Base-by-base conservation (phyloP, 2,797 vertebrate genomes). In the Martes flavigula region DNA sequence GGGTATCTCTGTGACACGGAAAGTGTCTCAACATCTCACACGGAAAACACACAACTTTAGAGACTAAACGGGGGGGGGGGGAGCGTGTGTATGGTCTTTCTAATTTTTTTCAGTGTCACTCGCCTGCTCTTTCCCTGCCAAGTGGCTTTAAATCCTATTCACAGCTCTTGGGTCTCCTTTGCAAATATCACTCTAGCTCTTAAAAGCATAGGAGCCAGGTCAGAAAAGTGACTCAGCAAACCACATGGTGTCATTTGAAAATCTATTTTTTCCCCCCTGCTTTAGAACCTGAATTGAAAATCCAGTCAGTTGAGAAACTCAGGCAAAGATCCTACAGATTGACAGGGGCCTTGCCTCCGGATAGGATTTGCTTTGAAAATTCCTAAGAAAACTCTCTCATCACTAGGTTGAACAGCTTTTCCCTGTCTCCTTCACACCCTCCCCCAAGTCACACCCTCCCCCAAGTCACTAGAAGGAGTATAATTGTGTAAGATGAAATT, bases 161-260 rank as follows among this genome's bases (percentile, higher is more conserved):
- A 97, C 93, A 96, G 84, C 51, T 89, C 95, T 87, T 83, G 92
- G 77, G 82, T 97, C 86, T 97, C 85, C 77, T 97, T 97, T 92
- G 96, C 72, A 97, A 97, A 96, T 91, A 94, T 90, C 96, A 93
- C 84, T 96, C 58, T 54, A 97, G 97, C 72, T 97, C 93, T 97
- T 97, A 94, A 97, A 97, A 97, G 94, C 93, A 54, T 46, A 96
- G 78, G 66, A 97, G 94, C 73, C 94, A 89, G 90, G 92, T 97
- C 87, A 97, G 87, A 98, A 97, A 97, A 94, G 97, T 98, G 98
- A 98, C 95, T 98, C 97, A 98, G 97, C 97, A 98, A 98, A 97
- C 93, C 97, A 97, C 96, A 97, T 62, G 27, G 97, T 98, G 94
- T 97, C 85, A 95, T 95, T 97, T 84, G 89, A 92, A 97, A 97